Evolutionary conservation across 2,888 invertebrate species (phyloP), one percentile per base, ranked within the genome.

Genomic region (Acrobasis suavella): DNA sequence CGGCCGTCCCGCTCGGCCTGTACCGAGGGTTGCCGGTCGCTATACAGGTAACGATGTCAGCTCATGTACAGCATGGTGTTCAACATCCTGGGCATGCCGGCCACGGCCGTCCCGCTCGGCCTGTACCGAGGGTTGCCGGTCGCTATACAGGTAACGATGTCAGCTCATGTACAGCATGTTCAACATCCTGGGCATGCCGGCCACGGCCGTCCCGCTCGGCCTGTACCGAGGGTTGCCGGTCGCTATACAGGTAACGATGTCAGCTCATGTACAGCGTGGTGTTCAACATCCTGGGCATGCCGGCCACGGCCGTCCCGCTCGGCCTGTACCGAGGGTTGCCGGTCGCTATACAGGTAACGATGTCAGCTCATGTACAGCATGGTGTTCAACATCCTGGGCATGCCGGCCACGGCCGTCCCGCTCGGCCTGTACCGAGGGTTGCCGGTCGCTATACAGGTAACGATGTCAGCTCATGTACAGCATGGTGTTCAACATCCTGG

Each of bases 351-450:
- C 97, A 97, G 91, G 95, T 97, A 69, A 8, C 22, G 2, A 5
- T n/a, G n/a, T n/a, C n/a, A n/a, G n/a, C n/a, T 22, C 22, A 22
- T 22, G 22, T 22, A 22, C 22, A 22, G 2, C 22, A 22, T 22
- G 22, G 22, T 22, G 22, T 22, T 22, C 79, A 97, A 97, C 86
- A 87, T 95, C 5, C 89, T 96, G 1, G 96, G 96, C 0, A 87
- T 96, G 75, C 97, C 97, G 1, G 94, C 95, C n/a, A 95, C 96
- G 2, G 94, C 95, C 67, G 95, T 96, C 63, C 97, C 97, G 0
- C 94, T 83, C 95, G 96, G 96, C 0, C 73, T 95, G 1, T 89
- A 93, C 67, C 74, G 0, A 74, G 93, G 96, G 1, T 81, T 97
- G 64, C 97, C 97, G 0, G 78, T 96, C 38, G 96, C 96, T 10